Percentiles rank a stretch among this genome's conserved stretches.
These are phyloP conservation scores for Parus major DNA, from an alignment of 2,113 vertebrate species.

Conservation along the genomic window DNA sequence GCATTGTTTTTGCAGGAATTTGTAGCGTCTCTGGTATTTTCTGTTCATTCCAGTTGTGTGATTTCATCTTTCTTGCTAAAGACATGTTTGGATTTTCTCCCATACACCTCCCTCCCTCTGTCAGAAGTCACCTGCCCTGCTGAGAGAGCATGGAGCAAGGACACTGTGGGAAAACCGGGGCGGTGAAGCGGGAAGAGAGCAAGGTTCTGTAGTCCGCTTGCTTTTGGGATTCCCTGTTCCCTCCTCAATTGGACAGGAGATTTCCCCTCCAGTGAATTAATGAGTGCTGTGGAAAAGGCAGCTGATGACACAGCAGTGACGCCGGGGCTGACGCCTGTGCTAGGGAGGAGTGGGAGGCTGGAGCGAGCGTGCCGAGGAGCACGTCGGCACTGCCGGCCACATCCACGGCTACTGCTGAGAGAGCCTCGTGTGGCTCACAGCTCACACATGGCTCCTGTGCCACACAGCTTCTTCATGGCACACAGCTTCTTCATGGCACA, in stretches of 20 bases:
- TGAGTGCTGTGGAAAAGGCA: rapidly evolving
- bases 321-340: rapidly evolving
- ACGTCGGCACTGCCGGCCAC: not conserved
- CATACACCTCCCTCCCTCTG: not conserved
- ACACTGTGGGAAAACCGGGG: rapidly evolving
- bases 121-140: not conserved
- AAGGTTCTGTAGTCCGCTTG: rapidly evolving
- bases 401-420: rapidly evolving
- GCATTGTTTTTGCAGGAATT: not conserved
- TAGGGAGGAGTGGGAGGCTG: not conserved
- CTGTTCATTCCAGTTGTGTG: not conserved
- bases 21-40: not conserved
- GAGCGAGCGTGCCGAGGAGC: not conserved
- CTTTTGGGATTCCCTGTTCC: not conserved
- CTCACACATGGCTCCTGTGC: no score
- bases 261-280: not conserved
- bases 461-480: not conserved
- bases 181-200: rapidly evolving
- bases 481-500: no score
- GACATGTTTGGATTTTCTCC: not conserved
- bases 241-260: not conserved
- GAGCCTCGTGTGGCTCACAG: rapidly evolving
- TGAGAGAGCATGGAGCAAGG: not conserved
- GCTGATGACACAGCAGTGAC: not conserved
- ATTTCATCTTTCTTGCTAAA: not conserved